A percentile compares a stretch with the other conserved stretches of the same genome.
These are phyloP conservation scores for Charina bottae DNA, from an alignment of 2,113 vertebrate genomes.

Conservation along the genomic window DNA sequence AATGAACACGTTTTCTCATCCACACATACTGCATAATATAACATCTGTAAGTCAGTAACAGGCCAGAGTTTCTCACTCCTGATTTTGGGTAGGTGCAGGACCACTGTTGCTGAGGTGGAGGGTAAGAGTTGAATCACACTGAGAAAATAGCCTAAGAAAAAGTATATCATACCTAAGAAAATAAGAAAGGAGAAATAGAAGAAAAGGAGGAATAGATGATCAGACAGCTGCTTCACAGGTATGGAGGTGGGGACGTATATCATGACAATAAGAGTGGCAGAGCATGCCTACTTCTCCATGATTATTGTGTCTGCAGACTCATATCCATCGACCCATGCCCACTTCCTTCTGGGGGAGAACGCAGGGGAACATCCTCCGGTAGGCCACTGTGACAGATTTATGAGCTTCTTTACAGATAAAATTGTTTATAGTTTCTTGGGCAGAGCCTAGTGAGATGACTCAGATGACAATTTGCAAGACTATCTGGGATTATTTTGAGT, in stretches of 20 bases:
- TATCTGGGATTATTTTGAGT: not conserved
- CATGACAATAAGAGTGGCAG: not conserved
- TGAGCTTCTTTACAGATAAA: not conserved
- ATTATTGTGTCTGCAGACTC: not conserved
- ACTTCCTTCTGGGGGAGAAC: not conserved
- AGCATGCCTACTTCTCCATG: not conserved
- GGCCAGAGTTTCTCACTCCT: not conserved
- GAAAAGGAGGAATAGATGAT: not conserved
- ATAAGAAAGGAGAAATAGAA: not conserved
- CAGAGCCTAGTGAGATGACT: not conserved
- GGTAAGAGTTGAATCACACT: not conserved
- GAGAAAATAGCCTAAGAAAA: slow-evolving; percentile 2
- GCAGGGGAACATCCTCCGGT: not conserved
- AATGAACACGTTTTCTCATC: not conserved
- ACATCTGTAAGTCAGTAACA: not conserved
- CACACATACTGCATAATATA: not conserved
- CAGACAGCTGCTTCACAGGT: not conserved
- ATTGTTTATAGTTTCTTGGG: not conserved
- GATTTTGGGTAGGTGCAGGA: not conserved
- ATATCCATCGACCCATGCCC: not conserved
- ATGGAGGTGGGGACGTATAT: not conserved
- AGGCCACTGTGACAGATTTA: not conserved
- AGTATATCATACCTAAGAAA: not conserved
- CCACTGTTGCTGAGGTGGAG: not conserved
- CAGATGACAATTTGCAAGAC: not conserved